These are phyloP conservation scores for Ostrea denselamellosa DNA, from an alignment of 1,140 invertebrate species.

Conservation along the genomic window DNA sequence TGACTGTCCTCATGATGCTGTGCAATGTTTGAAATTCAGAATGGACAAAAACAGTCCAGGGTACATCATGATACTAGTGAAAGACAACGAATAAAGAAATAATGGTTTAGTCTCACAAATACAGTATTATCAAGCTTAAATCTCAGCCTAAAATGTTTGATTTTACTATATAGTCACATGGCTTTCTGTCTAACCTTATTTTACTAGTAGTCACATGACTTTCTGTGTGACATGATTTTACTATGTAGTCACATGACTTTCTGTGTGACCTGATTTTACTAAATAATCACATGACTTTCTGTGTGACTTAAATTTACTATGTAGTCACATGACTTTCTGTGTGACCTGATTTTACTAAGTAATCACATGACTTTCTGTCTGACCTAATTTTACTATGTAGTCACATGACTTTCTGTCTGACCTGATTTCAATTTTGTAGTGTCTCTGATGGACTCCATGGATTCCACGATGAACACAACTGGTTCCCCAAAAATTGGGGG, in stretches of 20 bases:
- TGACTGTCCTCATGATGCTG: too few relatives aligned
- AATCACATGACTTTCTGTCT: background rate
- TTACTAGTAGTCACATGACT: too few relatives aligned
- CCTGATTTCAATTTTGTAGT: slow-evolving; percentile 60
- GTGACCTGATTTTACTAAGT: background rate
- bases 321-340: background rate
- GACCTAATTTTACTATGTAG: background rate
- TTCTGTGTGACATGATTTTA: too few relatives aligned
- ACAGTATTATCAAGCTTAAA: background rate
- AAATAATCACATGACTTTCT: too few relatives aligned
- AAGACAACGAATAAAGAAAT: too few relatives aligned
- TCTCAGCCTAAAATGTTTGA: background rate
- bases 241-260: too few relatives aligned
- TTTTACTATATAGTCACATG: too few relatives aligned
- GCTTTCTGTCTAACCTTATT: background rate
- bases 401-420: background rate
- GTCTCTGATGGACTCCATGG: slow-evolving; percentile 72
- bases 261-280: background rate
- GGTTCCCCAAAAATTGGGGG: slow-evolving; percentile 68
- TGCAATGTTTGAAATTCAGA: too few relatives aligned
- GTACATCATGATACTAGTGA: too few relatives aligned
- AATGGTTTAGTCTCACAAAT: background rate
- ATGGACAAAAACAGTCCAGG: too few relatives aligned
- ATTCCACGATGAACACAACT: slow-evolving; percentile 76
- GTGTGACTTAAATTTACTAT: background rate